Conservation (phyloP, 64 coral and sea anemone species). For the Platygyra sinensis region DNA sequence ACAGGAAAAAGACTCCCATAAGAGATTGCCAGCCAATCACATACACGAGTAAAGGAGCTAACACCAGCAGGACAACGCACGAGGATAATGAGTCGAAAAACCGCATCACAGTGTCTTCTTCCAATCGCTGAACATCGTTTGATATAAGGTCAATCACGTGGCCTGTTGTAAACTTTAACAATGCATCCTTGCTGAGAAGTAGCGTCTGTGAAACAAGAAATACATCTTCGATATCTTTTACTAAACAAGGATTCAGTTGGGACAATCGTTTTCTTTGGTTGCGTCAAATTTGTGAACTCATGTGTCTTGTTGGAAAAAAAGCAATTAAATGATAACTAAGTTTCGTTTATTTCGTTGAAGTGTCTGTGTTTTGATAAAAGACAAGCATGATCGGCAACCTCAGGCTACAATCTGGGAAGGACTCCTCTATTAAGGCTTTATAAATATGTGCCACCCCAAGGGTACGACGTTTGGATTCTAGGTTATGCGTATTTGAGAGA, state of each 20-base stretch:
- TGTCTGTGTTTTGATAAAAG: too few species aligned
- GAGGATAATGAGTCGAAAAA: not conserved
- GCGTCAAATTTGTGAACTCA: too few species aligned
- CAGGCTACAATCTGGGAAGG: too few species aligned
- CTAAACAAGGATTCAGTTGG: not conserved
- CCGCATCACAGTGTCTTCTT: not conserved
- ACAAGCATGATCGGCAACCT: too few species aligned
- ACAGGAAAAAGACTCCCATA: conserved; percentile 1
- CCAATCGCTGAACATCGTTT: not conserved
- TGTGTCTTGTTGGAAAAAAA: too few species aligned
- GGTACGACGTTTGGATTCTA: too few species aligned
- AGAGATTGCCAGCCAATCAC: not conserved
- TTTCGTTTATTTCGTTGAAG: too few species aligned
- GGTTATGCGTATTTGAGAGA: too few species aligned
- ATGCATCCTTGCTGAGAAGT: not conserved
- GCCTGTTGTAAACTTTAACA: not conserved
- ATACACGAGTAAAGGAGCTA: not conserved
- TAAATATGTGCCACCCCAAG: too few species aligned
- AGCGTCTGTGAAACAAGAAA: not conserved
- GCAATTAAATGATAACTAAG: too few species aligned
- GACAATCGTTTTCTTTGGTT: too few species aligned
- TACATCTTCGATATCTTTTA: not conserved
- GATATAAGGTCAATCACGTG: not conserved
- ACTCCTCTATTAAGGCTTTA: too few species aligned
- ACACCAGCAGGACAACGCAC: not conserved